Percentiles rank a stretch among this genome's conserved stretches.
Evolutionary conservation across 2,888 invertebrate genomes (phyloP).

Genomic region (Melanostoma mellinum): DNA sequence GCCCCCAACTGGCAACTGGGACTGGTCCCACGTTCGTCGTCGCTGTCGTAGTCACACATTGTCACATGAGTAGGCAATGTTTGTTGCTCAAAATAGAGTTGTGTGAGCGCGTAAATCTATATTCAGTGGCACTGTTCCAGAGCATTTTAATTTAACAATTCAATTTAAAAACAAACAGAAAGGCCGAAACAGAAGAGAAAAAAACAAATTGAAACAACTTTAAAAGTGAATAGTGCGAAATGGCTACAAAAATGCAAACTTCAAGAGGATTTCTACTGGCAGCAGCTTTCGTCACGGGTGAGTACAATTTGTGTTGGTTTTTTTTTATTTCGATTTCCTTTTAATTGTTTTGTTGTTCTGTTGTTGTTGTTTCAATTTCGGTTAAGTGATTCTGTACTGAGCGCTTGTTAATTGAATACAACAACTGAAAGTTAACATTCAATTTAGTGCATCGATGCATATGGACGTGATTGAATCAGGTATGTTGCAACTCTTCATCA

Average conservation of each 20-base stretch:
- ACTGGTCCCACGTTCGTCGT: not conserved
- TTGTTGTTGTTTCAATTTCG: not conserved
- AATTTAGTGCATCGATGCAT: no score
- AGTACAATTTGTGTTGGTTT: slow-evolving; percentile 42
- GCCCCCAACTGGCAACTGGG: slow-evolving; percentile 8
- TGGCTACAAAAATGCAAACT: slow-evolving; percentile 42
- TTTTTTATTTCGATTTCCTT: not conserved
- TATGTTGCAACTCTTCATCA: no score
- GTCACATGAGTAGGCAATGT: slow-evolving; percentile 16
- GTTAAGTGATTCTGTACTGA: no score
- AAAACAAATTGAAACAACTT: slow-evolving; percentile 25
- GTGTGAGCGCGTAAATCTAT: slow-evolving; percentile 41
- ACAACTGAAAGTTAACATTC: no score
- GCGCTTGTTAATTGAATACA: no score
- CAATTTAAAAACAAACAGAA: not conserved
- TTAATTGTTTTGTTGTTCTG: slow-evolving; percentile 15
- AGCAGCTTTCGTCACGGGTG: slow-evolving; percentile 58
- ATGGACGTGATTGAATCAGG: no score
- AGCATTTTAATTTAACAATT: slow-evolving; percentile 36
- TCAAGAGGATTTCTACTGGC: slow-evolving; percentile 51
- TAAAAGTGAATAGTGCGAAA: slow-evolving; percentile 33
- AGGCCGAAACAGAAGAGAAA: slow-evolving; percentile 12
- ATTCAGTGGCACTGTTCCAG: slow-evolving; percentile 33
- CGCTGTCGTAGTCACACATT: not conserved
- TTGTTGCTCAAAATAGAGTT: slow-evolving; percentile 47